A percentile compares a stretch with the other conserved stretches of the same genome.
Evolutionary conservation across 2,113 vertebrate species (phyloP).

Genomic region (Triplophysa tibetana): DNA sequence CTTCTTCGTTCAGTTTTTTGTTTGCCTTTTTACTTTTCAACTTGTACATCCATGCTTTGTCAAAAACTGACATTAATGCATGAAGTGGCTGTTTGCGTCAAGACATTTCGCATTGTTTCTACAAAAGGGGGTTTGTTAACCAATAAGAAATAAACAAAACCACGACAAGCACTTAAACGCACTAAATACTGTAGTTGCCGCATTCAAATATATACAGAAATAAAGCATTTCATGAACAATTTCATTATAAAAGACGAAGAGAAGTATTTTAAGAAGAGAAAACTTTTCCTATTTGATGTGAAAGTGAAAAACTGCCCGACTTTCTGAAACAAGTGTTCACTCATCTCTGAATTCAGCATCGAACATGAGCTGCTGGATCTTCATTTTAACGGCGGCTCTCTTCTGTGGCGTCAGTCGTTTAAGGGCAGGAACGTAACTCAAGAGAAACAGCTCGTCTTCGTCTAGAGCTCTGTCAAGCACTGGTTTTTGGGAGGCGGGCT

Average conservation of each 20-base stretch:
- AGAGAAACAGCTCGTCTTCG: constrained; percentile 61
- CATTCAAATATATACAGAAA: background rate
- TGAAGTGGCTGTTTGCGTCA: background rate
- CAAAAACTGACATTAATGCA: background rate
- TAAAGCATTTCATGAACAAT: background rate
- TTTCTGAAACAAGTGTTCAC: too few relatives aligned
- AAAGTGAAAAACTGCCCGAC: background rate
- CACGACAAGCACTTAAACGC: background rate
- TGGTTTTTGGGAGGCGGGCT: background rate
- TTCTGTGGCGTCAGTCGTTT: constrained; percentile 40
- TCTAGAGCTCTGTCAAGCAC: background rate
- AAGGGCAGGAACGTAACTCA: constrained; percentile 31
- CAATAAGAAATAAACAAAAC: background rate
- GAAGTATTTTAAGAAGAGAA: background rate
- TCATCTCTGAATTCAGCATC: constrained; percentile 27
- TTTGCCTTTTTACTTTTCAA: too few relatives aligned
- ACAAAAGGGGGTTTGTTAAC: too few relatives aligned
- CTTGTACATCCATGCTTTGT: too few relatives aligned
- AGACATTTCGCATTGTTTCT: background rate
- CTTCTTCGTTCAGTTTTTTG: too few relatives aligned
- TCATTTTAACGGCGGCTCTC: constrained; percentile 27
- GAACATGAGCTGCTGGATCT: constrained; percentile 44
- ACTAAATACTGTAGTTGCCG: too few relatives aligned
- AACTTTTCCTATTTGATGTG: too few relatives aligned
- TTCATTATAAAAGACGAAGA: background rate